phyloP scores from a whole-genome alignment of 2,797 vertebrate species.

The Acipenser transmontanus region DNA sequence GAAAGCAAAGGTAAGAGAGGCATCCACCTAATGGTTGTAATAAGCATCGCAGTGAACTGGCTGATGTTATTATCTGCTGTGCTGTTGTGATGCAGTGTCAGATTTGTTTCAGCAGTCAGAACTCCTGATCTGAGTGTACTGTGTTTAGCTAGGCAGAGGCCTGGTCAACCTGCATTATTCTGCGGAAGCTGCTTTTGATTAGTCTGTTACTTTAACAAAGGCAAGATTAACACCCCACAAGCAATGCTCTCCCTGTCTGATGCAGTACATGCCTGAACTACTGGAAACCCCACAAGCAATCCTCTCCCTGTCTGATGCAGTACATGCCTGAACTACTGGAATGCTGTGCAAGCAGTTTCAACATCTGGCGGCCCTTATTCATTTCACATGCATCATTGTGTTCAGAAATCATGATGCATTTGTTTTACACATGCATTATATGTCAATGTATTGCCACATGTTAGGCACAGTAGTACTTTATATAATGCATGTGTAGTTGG shows the following conservation, averaged over 20 bases:
- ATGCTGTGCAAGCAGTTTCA: conserved; percentile 37
- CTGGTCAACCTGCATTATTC: conserved; percentile 31
- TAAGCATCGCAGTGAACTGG: too few relatives aligned
- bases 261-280: not conserved
- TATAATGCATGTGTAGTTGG: too few relatives aligned
- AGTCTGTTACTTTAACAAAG: conserved; percentile 30
- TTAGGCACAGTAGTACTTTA: too few relatives aligned
- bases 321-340: conserved; percentile 27
- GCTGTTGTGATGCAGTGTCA: not conserved
- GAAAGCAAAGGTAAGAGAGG: conserved; percentile 84
- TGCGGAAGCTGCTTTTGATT: conserved; percentile 16
- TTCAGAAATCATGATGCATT: not conserved
- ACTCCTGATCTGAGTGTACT: not conserved
- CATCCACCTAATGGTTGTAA: not conserved
- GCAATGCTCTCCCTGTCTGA: not conserved
- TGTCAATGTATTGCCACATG: too few relatives aligned
- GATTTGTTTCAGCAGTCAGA: not conserved
- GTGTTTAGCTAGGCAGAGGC: conserved; percentile 13
- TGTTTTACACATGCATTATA: not conserved
- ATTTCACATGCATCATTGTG: not conserved
- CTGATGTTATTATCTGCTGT: not conserved
- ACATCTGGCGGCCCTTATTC: conserved; percentile 9
- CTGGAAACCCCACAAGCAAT: not conserved
- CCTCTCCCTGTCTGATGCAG: too few relatives aligned
- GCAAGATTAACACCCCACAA: conserved; percentile 31